Percentiles rank a stretch among this genome's conserved stretches.
Evolutionary conservation across 2,113 vertebrate species (phyloP).

Genomic region (Irena cyanogastra): DNA sequence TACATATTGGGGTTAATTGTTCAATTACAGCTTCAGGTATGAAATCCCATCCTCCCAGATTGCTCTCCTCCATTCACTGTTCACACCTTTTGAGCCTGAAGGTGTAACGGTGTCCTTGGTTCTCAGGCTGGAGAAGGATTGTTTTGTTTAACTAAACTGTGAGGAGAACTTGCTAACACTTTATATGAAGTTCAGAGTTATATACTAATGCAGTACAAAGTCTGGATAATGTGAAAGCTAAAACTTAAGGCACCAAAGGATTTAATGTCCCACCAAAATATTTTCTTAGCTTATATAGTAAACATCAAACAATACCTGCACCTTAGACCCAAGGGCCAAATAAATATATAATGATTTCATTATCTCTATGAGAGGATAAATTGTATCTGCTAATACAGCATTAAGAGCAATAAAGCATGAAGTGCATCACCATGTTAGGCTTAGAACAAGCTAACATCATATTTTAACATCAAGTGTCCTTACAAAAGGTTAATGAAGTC

Average conservation of each 20-base stretch:
- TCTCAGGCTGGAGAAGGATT: neutral
- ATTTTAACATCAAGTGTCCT: neutral
- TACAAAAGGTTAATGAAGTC: conserved; percentile 30
- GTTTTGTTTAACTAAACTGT: neutral
- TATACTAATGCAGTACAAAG: neutral
- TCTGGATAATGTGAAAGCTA: neutral
- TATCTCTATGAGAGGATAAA: neutral
- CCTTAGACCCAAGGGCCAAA: neutral
- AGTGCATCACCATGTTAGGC: neutral
- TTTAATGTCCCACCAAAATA: neutral
- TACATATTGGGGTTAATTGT: neutral
- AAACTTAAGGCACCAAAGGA: neutral
- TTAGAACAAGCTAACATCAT: neutral
- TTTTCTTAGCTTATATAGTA: neutral
- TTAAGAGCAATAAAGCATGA: neutral
- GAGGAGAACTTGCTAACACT: neutral
- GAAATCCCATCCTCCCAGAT: neutral
- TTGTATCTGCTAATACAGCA: neutral
- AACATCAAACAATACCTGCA: neutral
- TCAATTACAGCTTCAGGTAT: neutral
- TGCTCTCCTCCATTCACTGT: neutral
- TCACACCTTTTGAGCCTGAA: neutral
- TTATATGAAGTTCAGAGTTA: neutral
- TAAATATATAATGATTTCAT: neutral
- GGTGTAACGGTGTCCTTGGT: neutral